These are phyloP conservation scores for Hydrotaea diabolus DNA, from an alignment of 2,888 invertebrate genomes.

Conservation along the genomic window DNA sequence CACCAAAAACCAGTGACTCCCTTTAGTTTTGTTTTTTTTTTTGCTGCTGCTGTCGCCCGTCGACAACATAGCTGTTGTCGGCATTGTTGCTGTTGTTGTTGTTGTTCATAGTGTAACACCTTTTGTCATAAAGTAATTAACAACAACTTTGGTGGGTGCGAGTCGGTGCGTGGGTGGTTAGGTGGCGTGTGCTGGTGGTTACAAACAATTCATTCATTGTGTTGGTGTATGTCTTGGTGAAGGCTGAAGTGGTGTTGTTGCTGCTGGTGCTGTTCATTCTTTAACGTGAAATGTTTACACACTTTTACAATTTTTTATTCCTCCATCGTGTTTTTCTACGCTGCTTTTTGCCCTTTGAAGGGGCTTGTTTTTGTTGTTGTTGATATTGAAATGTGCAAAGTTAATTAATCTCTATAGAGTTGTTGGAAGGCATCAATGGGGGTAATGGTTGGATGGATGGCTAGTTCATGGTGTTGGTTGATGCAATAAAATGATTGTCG, in stretches of 20 bases:
- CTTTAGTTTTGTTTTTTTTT: neutral
- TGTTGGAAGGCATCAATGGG: constrained; percentile 50
- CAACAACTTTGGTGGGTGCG: constrained; percentile 52
- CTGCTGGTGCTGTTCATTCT: constrained; percentile 15
- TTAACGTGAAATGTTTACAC: constrained; percentile 40
- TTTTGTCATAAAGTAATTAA: constrained; percentile 69
- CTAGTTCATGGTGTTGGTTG: neutral
- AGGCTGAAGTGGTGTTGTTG: neutral
- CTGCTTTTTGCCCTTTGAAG: neutral
- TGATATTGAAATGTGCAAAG: constrained; percentile 47
- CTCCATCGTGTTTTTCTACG: neutral
- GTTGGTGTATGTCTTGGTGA: neutral
- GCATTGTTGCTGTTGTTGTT: constrained; percentile 6
- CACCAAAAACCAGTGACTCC: neutral
- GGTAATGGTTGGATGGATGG: neutral
- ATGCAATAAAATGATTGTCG: neutral
- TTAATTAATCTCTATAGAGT: constrained; percentile 63
- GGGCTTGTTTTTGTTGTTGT: neutral
- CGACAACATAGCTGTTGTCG: neutral
- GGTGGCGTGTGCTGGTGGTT: constrained; percentile 54
- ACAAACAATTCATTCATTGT: constrained; percentile 2
- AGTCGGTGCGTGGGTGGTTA: constrained; percentile 2
- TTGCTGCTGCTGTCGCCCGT: neutral
- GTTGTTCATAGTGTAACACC: constrained; percentile 71
- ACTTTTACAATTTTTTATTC: constrained; percentile 25